Base-by-base conservation (phyloP, 2,797 vertebrate genomes). In the Manis pentadactyla region DNA sequence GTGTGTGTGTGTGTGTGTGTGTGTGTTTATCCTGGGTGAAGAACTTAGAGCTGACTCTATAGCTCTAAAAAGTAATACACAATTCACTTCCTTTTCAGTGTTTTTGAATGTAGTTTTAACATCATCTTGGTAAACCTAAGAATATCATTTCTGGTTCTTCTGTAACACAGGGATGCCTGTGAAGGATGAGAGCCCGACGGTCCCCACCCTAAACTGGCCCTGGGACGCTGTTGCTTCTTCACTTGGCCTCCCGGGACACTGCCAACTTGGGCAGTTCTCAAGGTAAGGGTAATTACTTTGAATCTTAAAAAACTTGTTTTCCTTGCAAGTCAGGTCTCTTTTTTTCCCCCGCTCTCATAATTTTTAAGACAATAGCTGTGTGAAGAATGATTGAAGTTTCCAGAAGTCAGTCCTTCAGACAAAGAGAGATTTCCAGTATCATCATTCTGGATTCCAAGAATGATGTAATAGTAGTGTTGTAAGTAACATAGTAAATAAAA, bases 401-500 rank as follows among this genome's bases (percentile, higher is more conserved):
- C 37, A 88, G 66, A 83, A 95, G 17, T 57, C 37, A 69, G 34
- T 37, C 42, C 17, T 87, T 82, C 25, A 87, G 14, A 92, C 9
- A 85, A 66, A 27, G 75, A 18, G 18, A 82, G 61, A 82, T 66
- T 96, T 79, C 55, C 9, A 81, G 15, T 31, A 53, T 87, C 61
- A 57, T 63, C 64, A 66, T 85, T 81, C 23, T 84, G 42, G 17
- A 34, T 95, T 94, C 68, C 25, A 85, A 85, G 92, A 55, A 23
- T 34, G 10, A 63, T 37, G 18, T 74, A 83, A 89, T 13, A 27
- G 27, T 42, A 66, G 75, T 0, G 25, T 79, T 94, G 57, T 68
- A 91, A 49, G n/a, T 85, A 78, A 49, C 46, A 51, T 15, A 86
- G n/a, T 61, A 77, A 87, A 73, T 14, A 94, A 87, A 95, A 84